Base-by-base conservation (phyloP, 2,888 invertebrate species). In the Heliconius cydno region DNA sequence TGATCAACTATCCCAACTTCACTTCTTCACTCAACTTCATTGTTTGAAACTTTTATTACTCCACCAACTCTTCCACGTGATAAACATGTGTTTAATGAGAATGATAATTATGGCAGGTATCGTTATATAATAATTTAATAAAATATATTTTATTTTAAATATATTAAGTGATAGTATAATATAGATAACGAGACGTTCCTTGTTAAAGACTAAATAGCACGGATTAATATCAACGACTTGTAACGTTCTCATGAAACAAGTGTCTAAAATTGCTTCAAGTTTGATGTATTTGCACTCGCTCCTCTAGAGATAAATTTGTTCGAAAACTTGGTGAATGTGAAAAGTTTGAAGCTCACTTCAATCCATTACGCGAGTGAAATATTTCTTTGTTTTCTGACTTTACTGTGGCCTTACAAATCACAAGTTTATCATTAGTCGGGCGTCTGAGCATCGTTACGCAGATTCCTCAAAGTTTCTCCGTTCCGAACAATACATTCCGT, bases 341-440 rank as follows among this genome's bases (percentile, higher is more conserved):
- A 95, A 95, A 94, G 91, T 95, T 95, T 92, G 90, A 90, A 93
- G 92, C 92, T 92, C 91, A 94, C 94, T 95, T 94, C 95, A 94
- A 94, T 95, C 94, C 94, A 95, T 95, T 94, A 94, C 93, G 92
- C 91, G 92, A 92, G 91, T 94, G 92, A 95, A 94, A 95, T 95
- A 94, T 94, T 94, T 94, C 93, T 94, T 94, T 95, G 94, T 94
- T 94, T 94, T 93, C 92, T 90, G 91, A 87, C 90, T 92, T 87
- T 87, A 87, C 87, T 87, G 88, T 85, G 88, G 88, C 92, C 90
- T 90, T 90, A 91, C 92, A 92, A 92, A 93, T 93, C 91, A 90
- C 86, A 90, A 91, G 90, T 91, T 90, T 88, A 87, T 89, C 90
- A 92, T 92, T 88, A 89, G 86, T 85, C 84, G 83, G 78, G 80